Conservation (phyloP, 2,797 vertebrate genomes). For the Sylvia borin region DNA sequence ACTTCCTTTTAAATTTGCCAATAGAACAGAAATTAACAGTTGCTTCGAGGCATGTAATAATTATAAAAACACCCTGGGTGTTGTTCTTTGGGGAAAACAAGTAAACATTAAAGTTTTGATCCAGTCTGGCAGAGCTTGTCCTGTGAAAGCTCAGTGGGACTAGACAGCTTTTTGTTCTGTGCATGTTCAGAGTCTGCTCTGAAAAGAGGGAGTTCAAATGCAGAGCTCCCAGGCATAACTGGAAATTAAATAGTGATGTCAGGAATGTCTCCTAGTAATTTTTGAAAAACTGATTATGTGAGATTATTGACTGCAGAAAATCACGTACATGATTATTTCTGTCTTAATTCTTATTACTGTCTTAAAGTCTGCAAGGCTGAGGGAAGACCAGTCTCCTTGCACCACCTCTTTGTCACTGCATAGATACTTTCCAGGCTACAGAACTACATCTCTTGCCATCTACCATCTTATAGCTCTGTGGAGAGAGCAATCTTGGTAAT, state of each 20-base stretch:
- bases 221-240: not conserved
- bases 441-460: not conserved
- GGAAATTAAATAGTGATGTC: not conserved
- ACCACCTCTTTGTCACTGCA: not conserved
- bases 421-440: not conserved
- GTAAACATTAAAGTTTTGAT: not conserved
- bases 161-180: not conserved
- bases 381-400: not conserved
- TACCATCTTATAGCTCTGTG: not conserved
- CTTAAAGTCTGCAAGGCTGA: not conserved
- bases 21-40: not conserved
- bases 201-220: not conserved
- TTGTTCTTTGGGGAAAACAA: not conserved
- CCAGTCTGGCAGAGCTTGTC: not conserved
- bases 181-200: not conserved
- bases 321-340: not conserved
- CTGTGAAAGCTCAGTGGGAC: not conserved
- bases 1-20: not conserved
- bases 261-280: not conserved
- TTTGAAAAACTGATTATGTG: not conserved
- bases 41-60: not conserved
- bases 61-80: not conserved
- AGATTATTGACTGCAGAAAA: not conserved
- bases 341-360: not conserved
- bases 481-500: not conserved